Evolutionary conservation across 92 coral and sea anemone genomes (phyloP).

Genomic region (Micromussa lordhowensis): DNA sequence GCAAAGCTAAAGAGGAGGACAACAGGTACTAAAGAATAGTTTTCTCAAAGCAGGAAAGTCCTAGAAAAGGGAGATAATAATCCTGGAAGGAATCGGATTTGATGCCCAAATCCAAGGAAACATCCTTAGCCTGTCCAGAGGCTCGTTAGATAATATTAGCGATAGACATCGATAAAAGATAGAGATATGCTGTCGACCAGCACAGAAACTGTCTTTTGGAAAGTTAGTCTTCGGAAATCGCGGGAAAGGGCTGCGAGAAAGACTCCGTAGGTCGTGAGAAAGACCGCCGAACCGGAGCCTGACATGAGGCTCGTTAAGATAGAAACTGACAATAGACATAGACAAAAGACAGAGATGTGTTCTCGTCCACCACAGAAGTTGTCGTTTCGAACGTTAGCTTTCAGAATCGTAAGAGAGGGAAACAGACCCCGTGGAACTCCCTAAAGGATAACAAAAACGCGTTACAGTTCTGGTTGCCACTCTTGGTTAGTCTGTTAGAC

Average conservation of each 20-base stretch:
- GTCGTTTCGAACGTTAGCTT: not conserved
- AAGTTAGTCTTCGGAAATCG: not conserved
- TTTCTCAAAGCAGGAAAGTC: not conserved
- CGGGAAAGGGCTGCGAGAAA: no score
- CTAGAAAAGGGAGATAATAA: not conserved
- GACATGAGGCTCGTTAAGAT: not conserved
- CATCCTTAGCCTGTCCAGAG: not conserved
- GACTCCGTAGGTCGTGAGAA: no score
- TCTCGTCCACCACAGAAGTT: not conserved
- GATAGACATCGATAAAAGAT: not conserved
- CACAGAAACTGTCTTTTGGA: not conserved
- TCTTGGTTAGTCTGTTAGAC: conserved; percentile 33
- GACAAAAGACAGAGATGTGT: not conserved
- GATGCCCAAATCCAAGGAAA: not conserved
- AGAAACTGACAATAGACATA: not conserved
- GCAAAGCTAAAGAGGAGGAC: not conserved
- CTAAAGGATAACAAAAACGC: not conserved
- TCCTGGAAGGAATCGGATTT: not conserved
- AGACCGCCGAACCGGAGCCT: not conserved
- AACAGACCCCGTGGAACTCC: conserved; percentile 30
- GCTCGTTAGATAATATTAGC: not conserved
- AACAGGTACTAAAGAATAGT: not conserved
- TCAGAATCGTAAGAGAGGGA: not conserved
- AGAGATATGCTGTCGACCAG: not conserved
- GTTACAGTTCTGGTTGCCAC: not conserved